These are phyloP conservation scores for Drosophila baimaii DNA, from an alignment of 1,140 invertebrate genomes.

Conservation along the genomic window DNA sequence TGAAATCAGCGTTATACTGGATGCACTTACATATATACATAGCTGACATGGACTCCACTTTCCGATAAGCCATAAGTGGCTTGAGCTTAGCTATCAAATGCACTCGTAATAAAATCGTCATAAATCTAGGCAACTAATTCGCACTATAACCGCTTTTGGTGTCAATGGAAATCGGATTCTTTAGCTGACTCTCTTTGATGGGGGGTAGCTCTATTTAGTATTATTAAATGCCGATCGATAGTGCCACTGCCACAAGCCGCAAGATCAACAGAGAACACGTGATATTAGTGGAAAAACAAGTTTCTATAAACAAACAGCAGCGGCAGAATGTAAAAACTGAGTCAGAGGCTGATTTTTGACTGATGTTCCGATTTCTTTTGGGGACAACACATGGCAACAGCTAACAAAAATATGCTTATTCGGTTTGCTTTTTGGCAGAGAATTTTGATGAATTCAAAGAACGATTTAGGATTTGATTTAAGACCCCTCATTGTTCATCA, in stretches of 20 bases:
- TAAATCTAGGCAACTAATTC: conserved; percentile 17
- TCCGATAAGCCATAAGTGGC: conserved; percentile 26
- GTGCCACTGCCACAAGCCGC: conserved; percentile 20
- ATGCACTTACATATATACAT: conserved; percentile 17
- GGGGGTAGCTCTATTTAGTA: background rate
- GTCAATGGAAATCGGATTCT: conserved; percentile 1
- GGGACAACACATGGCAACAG: conserved; percentile 30
- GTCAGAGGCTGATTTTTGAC: conserved; percentile 39
- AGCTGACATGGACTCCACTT: conserved; percentile 23
- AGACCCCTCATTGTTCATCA: no score
- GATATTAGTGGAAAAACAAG: conserved; percentile 32
- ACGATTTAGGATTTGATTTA: background rate
- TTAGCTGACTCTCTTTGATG: conserved; percentile 6
- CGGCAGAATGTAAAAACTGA: conserved; percentile 1
- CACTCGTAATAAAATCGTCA: conserved; percentile 8
- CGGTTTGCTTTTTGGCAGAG: background rate
- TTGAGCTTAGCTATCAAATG: conserved; percentile 35
- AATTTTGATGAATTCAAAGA: background rate
- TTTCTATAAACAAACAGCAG: conserved; percentile 52
- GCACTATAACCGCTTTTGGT: background rate
- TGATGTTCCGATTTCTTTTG: conserved; percentile 10
- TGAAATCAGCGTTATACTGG: conserved; percentile 34
- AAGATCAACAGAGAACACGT: conserved; percentile 29
- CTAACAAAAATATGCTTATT: background rate
- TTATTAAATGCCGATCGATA: background rate